Percentiles rank a stretch among this genome's conserved stretches.
phyloP scores from a whole-genome alignment of 2,113 vertebrate species.

The Tenrec ecaudatus region DNA sequence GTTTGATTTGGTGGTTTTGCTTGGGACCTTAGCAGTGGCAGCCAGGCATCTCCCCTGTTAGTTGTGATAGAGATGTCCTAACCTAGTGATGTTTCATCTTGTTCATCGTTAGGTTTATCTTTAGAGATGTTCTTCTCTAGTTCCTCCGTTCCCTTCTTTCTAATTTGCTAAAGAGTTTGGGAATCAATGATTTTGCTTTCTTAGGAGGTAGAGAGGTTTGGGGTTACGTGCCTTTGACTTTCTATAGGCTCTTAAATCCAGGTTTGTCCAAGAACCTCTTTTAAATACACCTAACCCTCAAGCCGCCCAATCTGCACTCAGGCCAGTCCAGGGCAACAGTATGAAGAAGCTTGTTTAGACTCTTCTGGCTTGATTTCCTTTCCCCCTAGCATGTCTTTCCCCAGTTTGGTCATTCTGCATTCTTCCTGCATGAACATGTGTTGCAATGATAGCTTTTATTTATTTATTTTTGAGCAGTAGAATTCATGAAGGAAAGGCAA shows the following conservation, averaged over 20 bases:
- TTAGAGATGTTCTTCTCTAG: not conserved
- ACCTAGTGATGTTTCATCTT: not conserved
- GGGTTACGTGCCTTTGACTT: constrained; percentile 27
- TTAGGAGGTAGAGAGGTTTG: not conserved
- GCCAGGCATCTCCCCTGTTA: not conserved
- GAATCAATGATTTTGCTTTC: constrained; percentile 8
- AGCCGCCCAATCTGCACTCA: not conserved
- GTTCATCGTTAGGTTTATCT: not conserved
- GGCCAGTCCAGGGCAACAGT: not conserved
- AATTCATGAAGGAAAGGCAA: constrained; percentile 17
- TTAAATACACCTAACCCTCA: not conserved
- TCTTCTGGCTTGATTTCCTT: not conserved
- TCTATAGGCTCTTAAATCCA: constrained; percentile 1
- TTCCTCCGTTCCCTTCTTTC: not conserved
- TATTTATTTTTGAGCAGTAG: constrained; percentile 16
- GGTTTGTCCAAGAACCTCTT: not conserved
- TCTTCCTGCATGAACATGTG: not conserved
- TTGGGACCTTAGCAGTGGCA: not conserved
- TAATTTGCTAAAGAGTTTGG: constrained; percentile 1
- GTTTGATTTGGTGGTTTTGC: not conserved
- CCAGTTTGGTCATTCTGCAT: not conserved
- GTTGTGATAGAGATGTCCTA: not conserved
- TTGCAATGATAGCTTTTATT: not conserved
- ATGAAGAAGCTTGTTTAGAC: not conserved
- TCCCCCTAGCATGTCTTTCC: not conserved